Evolutionary conservation across 2,113 vertebrate species (phyloP).

Genomic region (Struthio camelus): DNA sequence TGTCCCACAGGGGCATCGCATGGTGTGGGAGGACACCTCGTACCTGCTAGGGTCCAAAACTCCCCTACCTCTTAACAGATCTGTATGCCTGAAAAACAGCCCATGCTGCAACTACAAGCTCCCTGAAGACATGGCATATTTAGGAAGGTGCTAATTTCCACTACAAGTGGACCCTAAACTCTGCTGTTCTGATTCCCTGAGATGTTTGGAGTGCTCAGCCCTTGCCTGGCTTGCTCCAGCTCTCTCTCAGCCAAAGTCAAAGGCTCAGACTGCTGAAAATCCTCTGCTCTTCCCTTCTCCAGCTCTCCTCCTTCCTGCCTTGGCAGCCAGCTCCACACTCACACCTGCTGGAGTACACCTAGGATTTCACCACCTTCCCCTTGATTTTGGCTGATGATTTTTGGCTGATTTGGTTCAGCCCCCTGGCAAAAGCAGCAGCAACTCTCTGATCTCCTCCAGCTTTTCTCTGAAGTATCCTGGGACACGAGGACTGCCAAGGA

Average conservation of each 20-base stretch:
- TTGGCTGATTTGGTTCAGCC: too few species aligned
- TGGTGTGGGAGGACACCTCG: too few species aligned
- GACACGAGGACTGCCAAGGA: background rate
- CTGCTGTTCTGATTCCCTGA: accelerated
- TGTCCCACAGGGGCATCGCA: too few species aligned
- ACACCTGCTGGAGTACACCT: background rate
- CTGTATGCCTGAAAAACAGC: background rate
- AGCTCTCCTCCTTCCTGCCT: background rate
- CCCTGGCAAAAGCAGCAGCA: background rate
- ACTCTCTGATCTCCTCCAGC: background rate
- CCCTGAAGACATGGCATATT: background rate
- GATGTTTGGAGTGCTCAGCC: background rate
- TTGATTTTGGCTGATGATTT: background rate
- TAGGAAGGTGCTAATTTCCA: background rate
- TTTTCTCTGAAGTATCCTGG: background rate
- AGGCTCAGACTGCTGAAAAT: background rate
- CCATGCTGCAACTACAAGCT: background rate
- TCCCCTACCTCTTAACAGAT: background rate
- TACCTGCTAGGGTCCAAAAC: background rate
- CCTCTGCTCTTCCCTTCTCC: background rate
- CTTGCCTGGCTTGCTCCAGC: background rate
- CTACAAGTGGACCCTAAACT: background rate
- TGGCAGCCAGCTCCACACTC: background rate
- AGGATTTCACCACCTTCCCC: background rate
- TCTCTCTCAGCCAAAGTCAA: too few species aligned